Evolutionary conservation across 2,113 vertebrate genomes (phyloP).

Genomic region (Psittacula cyanocephala): DNA sequence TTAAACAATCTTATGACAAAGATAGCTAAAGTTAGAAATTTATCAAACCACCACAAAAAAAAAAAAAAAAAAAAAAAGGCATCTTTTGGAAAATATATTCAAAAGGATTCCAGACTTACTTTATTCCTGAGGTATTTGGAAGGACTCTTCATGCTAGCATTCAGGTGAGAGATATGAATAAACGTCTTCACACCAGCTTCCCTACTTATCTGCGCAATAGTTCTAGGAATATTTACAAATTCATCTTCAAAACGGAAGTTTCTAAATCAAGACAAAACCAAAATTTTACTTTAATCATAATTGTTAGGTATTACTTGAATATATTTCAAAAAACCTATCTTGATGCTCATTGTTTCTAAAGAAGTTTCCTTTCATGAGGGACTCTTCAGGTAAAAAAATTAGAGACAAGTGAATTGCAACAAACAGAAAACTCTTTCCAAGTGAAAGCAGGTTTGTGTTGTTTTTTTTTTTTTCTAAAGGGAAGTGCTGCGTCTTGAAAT

Average conservation of each 20-base stretch:
- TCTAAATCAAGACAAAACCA: constrained; percentile 63
- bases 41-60: neutral
- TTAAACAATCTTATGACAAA: neutral
- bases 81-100: neutral
- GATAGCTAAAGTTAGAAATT: neutral
- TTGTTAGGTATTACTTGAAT: neutral
- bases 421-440: neutral
- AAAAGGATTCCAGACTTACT: constrained; percentile 68
- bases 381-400: neutral
- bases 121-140: constrained; percentile 94
- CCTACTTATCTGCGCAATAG: constrained; percentile 81
- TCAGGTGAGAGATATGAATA: constrained; percentile 93
- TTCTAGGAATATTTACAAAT: constrained; percentile 85
- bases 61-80: neutral
- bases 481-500: neutral
- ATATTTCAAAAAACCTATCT: neutral
- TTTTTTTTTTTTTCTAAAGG: neutral
- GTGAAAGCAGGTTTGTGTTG: neutral
- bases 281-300: neutral
- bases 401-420: neutral
- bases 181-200: constrained; percentile 87
- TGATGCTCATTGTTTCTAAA: neutral
- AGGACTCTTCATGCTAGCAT: constrained; percentile 88
- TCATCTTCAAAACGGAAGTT: constrained; percentile 89
- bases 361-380: neutral